These are phyloP conservation scores for Melanerpes formicivorus DNA, from an alignment of 2,113 vertebrate genomes.

Conservation along the genomic window DNA sequence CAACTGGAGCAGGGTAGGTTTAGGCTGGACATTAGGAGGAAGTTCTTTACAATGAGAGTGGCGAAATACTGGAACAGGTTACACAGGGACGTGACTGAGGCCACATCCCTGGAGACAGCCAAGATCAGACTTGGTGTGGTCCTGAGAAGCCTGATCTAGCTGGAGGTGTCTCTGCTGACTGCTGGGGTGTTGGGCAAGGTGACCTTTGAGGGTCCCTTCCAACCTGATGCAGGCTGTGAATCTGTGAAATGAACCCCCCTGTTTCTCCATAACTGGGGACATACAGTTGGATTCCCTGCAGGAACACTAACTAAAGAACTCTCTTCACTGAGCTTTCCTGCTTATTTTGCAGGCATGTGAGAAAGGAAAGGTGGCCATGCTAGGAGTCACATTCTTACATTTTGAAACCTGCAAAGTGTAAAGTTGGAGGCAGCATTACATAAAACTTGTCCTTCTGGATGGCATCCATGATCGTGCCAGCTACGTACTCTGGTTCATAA, in stretches of 20 bases:
- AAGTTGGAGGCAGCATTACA: constrained; percentile 77
- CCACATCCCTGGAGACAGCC: no score
- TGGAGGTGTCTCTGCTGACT: no score
- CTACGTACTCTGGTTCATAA: constrained; percentile 77
- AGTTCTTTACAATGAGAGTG: no score
- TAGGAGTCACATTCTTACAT: constrained; percentile 73
- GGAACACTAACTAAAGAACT: not conserved
- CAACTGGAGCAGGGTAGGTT: no score
- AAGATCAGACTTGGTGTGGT: no score
- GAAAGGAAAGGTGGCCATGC: not conserved
- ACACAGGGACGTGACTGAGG: no score
- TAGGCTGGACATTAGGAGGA: no score
- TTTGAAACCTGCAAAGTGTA: constrained; percentile 76
- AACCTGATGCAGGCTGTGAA: no score
- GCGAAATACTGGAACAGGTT: no score
- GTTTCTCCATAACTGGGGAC: not conserved
- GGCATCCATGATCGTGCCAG: constrained; percentile 81
- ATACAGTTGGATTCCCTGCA: not conserved
- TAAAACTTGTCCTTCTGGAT: constrained; percentile 82
- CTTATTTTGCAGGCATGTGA: not conserved
- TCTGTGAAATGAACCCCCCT: not conserved
- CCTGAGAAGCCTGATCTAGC: no score
- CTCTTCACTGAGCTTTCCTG: not conserved
- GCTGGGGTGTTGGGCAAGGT: no score
- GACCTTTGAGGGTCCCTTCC: no score